Percentiles rank a stretch among this genome's conserved stretches.
phyloP scores from a whole-genome alignment of 1,140 invertebrate genomes.

The Leucophenga varia region DNA sequence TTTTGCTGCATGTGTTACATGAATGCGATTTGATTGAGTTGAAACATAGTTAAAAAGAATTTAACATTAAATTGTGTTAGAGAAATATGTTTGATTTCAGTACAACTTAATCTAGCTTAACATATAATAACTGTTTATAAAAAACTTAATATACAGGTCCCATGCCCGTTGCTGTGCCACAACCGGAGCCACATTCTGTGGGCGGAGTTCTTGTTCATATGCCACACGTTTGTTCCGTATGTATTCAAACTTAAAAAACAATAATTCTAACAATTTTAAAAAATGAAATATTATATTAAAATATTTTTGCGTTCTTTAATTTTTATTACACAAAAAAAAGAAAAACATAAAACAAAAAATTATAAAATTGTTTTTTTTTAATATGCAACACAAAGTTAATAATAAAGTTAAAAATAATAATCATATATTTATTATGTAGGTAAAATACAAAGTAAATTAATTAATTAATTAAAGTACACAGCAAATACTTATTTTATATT shows the following conservation, averaged over 20 bases:
- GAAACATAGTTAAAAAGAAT: no score
- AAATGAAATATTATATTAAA: no score
- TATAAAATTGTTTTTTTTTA: slow-evolving; percentile 1
- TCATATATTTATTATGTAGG: not conserved
- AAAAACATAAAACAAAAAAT: no score
- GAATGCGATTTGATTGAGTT: no score
- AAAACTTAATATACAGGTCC: slow-evolving; percentile 52
- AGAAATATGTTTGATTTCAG: no score
- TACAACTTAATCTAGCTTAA: no score
- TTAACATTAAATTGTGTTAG: no score
- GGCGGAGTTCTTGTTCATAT: slow-evolving; percentile 84
- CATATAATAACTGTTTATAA: no score
- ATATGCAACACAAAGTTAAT: not conserved
- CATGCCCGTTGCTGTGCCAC: slow-evolving; percentile 53
- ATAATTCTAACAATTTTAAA: not conserved
- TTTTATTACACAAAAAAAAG: slow-evolving; percentile 6
- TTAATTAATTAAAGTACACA: no score
- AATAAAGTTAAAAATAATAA: slow-evolving; percentile 4
- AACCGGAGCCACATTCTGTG: slow-evolving; percentile 72
- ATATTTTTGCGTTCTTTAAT: slow-evolving; percentile 34
- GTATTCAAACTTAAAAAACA: no score
- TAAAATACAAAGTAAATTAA: no score
- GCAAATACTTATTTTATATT: slow-evolving; percentile 24
- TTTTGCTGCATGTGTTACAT: no score
- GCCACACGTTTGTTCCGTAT: slow-evolving; percentile 78